These are phyloP conservation scores for Ammodytes marinus DNA, from an alignment of 2,113 vertebrate species.

Conservation along the genomic window DNA sequence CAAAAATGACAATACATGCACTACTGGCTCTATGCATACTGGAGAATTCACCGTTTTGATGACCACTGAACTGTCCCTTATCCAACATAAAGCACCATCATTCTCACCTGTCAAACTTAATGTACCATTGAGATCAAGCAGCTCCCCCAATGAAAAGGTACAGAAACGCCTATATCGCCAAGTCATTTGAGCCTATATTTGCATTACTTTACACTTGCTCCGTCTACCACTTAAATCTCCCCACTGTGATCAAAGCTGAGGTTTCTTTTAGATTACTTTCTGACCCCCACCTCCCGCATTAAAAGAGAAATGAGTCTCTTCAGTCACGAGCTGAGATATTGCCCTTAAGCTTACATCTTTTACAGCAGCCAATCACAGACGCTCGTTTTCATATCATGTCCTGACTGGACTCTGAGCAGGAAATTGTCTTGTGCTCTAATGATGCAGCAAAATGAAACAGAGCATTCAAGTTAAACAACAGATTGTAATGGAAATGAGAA, in stretches of 20 bases:
- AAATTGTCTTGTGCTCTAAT: conserved; percentile 71
- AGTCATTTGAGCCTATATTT: conserved; percentile 8
- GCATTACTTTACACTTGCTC: background rate
- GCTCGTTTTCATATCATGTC: conserved; percentile 54
- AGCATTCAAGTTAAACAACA: conserved; percentile 44
- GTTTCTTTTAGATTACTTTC: conserved; percentile 24
- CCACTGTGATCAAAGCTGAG: conserved; percentile 36
- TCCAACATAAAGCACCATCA: background rate
- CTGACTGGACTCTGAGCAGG: conserved; percentile 42
- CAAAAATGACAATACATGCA: background rate
- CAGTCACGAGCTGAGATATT: conserved; percentile 40
- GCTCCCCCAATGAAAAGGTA: background rate
- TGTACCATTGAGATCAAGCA: background rate
- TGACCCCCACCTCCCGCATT: conserved; percentile 1
- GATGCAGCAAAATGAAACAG: conserved; percentile 55
- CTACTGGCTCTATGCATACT: background rate
- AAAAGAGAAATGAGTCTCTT: conserved; percentile 49
- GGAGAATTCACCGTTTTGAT: background rate
- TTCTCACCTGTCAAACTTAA: background rate
- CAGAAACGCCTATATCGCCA: background rate
- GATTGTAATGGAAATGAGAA: conserved; percentile 55
- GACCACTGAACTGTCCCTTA: background rate
- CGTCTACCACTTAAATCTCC: conserved; percentile 3
- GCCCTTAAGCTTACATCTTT: conserved; percentile 51
- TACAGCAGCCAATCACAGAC: conserved; percentile 54